Evolutionary conservation across 2,797 vertebrate species (phyloP).

Genomic region (Vultur gryphus): DNA sequence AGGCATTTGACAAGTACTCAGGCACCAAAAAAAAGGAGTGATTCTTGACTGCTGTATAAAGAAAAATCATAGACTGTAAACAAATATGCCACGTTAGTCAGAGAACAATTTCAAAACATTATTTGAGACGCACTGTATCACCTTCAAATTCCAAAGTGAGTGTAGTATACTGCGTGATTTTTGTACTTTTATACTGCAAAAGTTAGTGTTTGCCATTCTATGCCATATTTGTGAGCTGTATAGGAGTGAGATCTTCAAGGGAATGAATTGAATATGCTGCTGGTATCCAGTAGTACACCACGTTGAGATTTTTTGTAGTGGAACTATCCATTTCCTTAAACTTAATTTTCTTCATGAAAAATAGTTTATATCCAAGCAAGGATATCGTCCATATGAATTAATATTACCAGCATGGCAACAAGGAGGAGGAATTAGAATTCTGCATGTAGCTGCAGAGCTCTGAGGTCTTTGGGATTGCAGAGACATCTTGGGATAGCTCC

Average conservation of each 20-base stretch:
- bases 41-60: not conserved
- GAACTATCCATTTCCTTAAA: not conserved
- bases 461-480: not conserved
- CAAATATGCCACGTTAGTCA: not conserved
- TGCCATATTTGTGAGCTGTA: not conserved
- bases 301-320: fast-evolving
- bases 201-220: not conserved
- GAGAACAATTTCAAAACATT: not conserved
- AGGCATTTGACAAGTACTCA: not conserved
- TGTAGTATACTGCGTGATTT: not conserved
- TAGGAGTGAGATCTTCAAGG: not conserved
- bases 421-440: not conserved
- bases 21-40: not conserved
- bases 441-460: not conserved
- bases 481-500: not conserved
- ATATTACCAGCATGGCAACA: not conserved
- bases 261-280: fast-evolving
- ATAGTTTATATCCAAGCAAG: not conserved
- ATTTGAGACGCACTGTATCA: not conserved
- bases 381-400: not conserved
- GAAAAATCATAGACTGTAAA: not conserved
- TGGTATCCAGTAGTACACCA: not conserved
- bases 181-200: not conserved
- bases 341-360: not conserved
- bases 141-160: not conserved